Evolutionary conservation across 2,797 vertebrate species (phyloP), one percentile per base, ranked within the genome.

Genomic region (Gallirallus australis): DNA sequence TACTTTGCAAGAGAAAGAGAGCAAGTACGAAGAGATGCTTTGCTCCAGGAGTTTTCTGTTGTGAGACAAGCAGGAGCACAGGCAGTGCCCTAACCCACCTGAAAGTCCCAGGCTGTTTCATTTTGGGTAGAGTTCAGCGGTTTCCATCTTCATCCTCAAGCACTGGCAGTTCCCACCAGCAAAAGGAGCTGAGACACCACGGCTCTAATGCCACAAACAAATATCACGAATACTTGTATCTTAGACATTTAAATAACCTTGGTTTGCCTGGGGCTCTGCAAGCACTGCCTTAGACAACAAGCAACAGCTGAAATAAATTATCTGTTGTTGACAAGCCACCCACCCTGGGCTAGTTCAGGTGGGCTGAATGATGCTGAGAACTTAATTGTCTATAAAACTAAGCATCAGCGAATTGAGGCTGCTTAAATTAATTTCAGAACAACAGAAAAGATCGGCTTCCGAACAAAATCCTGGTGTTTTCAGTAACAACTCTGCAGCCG

Each of bases 241-340:
- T 80, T 82, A 54, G 35, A 48, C 75, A 78, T 91, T 92, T 95
- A 96, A 95, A 95, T 95, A 95, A 85, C 80, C 90, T 80, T 53
- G 40, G 50, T n/a, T 89, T 93, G 81, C 93, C 87, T 0, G 12
- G 30, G 86, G 95, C 83, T 94, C 64, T 89, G 78, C 68, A 88
- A 33, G 78, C 75, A 82, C 27, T 70, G 21, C 61, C 48, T 64
- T 69, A 95, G 59, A 65, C 77, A 95, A 39, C 65, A 61, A 90
- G 53, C 48, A 45, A 66, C 25, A 97, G 42, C 54, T 6, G 6
- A 94, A 84, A 87, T 91, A 94, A 97, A 90, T 96, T 89, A 86
- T 40, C 88, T 57, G 63, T 47, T 94, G 90, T 94, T 96, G 95
- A 89, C 95, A 97, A 95, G 77, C 92, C 90, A 90, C 93, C 94